Conservation (phyloP, 2,888 invertebrate genomes). For the Plemyria rubiginata region DNA sequence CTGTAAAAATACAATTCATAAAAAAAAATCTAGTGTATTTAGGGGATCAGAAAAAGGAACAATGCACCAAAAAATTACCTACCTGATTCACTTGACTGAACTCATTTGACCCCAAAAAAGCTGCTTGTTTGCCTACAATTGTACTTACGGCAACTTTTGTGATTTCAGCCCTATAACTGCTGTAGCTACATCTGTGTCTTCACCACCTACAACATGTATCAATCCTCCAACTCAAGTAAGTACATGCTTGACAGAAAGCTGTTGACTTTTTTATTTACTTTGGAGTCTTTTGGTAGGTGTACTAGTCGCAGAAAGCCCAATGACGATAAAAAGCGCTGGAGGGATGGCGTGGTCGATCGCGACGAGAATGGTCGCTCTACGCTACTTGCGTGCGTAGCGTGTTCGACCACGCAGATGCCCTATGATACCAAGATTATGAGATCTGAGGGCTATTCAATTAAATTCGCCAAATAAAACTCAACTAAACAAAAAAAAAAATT, state of each 20-base stretch:
- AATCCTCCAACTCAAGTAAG: constrained; percentile 79
- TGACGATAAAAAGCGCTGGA: constrained; percentile 34
- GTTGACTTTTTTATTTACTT: neutral
- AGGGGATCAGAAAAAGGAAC: no score
- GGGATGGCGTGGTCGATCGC: constrained; percentile 19
- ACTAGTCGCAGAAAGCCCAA: constrained; percentile 12
- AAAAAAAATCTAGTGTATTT: no score
- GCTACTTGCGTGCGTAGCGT: constrained; percentile 15
- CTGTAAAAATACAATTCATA: no score
- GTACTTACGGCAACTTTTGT: constrained; percentile 13
- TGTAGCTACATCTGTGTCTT: constrained; percentile 74
- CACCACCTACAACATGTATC: constrained; percentile 78
- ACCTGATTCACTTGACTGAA: no score
- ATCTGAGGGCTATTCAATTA: constrained; percentile 21
- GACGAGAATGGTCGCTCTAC: constrained; percentile 19
- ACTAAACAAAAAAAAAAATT: no score
- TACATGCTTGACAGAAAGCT: constrained; percentile 28
- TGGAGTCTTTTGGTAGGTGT: neutral
- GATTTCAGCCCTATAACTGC: constrained; percentile 75
- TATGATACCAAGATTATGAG: constrained; percentile 34
- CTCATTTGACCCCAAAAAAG: no score
- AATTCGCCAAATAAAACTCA: no score
- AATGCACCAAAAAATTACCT: no score
- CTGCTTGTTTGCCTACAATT: no score
- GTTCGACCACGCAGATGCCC: constrained; percentile 13